A percentile compares a stretch with the other conserved stretches of the same genome.
phyloP scores from a whole-genome alignment of 2,888 invertebrate genomes.

The Clitarchus hookeri region DNA sequence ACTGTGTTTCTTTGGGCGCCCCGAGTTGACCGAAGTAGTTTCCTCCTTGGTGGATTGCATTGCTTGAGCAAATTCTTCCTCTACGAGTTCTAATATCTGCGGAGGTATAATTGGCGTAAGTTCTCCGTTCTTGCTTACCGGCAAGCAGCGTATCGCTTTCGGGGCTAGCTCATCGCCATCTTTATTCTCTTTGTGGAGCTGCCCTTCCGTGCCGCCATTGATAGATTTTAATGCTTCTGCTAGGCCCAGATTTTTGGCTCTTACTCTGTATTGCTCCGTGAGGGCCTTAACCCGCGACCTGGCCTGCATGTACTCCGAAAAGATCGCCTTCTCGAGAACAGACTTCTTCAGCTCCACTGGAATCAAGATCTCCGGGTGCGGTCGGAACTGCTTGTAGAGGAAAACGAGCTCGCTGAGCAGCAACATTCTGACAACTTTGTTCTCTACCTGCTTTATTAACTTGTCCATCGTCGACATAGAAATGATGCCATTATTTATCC shows the following conservation, averaged over 20 bases:
- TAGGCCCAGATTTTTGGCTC: not conserved
- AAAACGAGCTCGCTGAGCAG: not conserved
- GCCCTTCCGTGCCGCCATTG: not conserved
- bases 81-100: not conserved
- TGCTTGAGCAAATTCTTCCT: not conserved
- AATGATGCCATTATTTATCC: not conserved
- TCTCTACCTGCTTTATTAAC: not conserved
- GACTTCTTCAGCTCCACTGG: not conserved
- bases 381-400: not conserved
- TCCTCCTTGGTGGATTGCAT: not conserved
- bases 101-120: not conserved
- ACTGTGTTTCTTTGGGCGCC: not conserved
- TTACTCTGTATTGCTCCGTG: not conserved
- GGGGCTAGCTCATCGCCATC: no score
- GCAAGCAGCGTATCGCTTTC: not conserved
- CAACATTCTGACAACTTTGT: not conserved
- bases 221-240: not conserved
- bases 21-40: not conserved
- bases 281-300: not conserved
- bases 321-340: not conserved
- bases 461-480: not conserved
- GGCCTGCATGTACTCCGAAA: not conserved
- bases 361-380: not conserved
- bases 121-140: not conserved
- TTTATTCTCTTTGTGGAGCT: not conserved